Evolutionary conservation across 2,113 vertebrate genomes (phyloP).

Genomic region (Antechinus stuartii): DNA sequence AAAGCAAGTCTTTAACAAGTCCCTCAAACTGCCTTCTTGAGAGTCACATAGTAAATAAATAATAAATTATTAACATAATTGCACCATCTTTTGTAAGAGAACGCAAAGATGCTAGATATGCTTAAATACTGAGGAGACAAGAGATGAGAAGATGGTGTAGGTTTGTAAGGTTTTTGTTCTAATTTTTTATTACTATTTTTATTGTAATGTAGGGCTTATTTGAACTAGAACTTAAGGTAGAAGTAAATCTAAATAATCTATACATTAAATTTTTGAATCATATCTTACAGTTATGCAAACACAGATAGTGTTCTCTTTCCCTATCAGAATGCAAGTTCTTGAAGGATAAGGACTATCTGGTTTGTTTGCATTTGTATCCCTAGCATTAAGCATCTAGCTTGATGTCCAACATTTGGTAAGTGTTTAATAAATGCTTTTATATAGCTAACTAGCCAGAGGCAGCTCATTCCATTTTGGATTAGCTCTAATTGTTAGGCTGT

Average conservation of each 20-base stretch:
- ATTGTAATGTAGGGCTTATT: background rate
- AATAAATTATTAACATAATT: background rate
- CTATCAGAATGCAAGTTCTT: background rate
- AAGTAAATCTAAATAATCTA: conserved; percentile 12
- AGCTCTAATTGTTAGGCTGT: background rate
- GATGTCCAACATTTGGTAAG: too few species aligned
- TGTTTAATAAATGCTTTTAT: too few species aligned
- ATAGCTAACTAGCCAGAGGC: background rate
- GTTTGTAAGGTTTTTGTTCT: background rate
- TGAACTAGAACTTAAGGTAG: conserved; percentile 3
- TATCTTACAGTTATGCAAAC: background rate
- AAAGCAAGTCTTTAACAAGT: background rate
- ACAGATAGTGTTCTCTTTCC: background rate
- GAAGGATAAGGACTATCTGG: background rate
- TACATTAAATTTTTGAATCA: background rate
- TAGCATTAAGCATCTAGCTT: too few species aligned
- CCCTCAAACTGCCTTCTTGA: background rate
- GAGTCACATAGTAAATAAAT: background rate
- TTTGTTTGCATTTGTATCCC: too few species aligned
- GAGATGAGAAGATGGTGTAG: background rate
- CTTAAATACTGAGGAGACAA: background rate
- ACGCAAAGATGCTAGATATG: background rate
- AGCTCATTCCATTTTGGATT: background rate
- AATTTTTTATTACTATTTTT: conserved; percentile 14
- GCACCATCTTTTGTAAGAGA: background rate